Percentiles rank a stretch among this genome's conserved stretches.
These are phyloP conservation scores for Xenops minutus DNA, from an alignment of 2,797 vertebrate species.

Conservation along the genomic window DNA sequence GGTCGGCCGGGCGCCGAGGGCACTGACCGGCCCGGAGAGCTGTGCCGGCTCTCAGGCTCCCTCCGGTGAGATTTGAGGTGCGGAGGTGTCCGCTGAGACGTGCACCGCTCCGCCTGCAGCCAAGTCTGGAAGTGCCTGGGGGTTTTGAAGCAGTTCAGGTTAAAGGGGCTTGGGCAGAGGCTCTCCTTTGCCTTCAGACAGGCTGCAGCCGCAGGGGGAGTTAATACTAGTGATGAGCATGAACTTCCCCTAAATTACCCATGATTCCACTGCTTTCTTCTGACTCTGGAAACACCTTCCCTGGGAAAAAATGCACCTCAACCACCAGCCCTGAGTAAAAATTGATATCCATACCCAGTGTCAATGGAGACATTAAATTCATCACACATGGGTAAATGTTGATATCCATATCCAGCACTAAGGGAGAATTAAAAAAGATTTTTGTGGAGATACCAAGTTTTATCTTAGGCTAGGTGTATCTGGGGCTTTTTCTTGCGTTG, in stretches of 20 bases:
- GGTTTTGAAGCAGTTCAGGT: background rate
- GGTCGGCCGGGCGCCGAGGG: no score
- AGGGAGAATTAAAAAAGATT: background rate
- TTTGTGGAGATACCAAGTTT: background rate
- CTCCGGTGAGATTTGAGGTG: fast-evolving
- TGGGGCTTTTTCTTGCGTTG: background rate
- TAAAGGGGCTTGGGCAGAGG: background rate
- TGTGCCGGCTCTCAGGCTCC: fast-evolving
- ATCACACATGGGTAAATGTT: background rate
- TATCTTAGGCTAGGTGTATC: background rate
- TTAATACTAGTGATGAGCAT: background rate
- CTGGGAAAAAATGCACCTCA: background rate
- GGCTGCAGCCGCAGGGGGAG: background rate
- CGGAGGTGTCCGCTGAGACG: fast-evolving
- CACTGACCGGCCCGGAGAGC: fast-evolving
- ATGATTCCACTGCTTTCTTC: background rate
- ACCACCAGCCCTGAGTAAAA: fast-evolving
- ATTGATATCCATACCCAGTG: background rate
- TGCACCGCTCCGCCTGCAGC: background rate
- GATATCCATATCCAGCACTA: background rate
- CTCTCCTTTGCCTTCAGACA: background rate
- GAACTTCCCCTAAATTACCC: background rate
- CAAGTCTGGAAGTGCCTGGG: fast-evolving
- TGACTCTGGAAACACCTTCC: background rate
- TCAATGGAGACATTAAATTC: background rate